Conservation (phyloP, 2,888 invertebrate genomes). For the Cistogaster globosa region DNA sequence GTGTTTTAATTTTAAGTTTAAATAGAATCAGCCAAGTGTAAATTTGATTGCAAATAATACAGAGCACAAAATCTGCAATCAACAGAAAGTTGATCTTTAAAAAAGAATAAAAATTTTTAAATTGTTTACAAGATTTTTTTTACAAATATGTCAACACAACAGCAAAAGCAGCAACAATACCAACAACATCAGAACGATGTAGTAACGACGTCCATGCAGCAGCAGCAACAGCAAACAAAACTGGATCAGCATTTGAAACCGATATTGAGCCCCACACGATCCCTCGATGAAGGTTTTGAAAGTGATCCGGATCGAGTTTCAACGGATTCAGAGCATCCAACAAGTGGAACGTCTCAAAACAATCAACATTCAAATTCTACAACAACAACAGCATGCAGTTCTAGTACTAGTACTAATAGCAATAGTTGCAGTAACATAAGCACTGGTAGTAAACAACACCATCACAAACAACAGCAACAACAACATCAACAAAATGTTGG, state of each 20-base stretch:
- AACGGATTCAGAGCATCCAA: slow-evolving; percentile 83
- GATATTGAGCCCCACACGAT: slow-evolving; percentile 83
- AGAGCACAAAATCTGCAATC: slow-evolving; percentile 18
- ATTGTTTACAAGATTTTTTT: slow-evolving; percentile 33
- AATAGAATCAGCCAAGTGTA: slow-evolving; percentile 61
- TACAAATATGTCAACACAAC: slow-evolving; percentile 66
- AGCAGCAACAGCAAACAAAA: slow-evolving; percentile 73
- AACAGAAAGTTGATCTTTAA: slow-evolving; percentile 44
- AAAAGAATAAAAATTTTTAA: slow-evolving; percentile 49
- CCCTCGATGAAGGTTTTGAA: slow-evolving; percentile 83
- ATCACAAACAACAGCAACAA: slow-evolving; percentile 61
- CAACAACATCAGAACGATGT: slow-evolving; percentile 59
- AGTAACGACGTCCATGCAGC: slow-evolving; percentile 69
- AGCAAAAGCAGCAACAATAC: slow-evolving; percentile 29
- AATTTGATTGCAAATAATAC: slow-evolving; percentile 41
- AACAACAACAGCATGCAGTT: slow-evolving; percentile 31
- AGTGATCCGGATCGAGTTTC: slow-evolving; percentile 84
- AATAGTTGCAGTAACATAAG: slow-evolving; percentile 34
- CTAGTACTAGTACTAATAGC: slow-evolving; percentile 49
- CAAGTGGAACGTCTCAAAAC: slow-evolving; percentile 73
- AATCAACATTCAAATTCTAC: slow-evolving; percentile 55
- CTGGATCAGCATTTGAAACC: slow-evolving; percentile 82
- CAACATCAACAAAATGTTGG: slow-evolving; percentile 75
- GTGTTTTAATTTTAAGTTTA: slow-evolving; percentile 10
- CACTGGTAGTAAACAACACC: slow-evolving; percentile 51